Conservation (phyloP, 1,140 invertebrate species). For the Antheraea pernyi region DNA sequence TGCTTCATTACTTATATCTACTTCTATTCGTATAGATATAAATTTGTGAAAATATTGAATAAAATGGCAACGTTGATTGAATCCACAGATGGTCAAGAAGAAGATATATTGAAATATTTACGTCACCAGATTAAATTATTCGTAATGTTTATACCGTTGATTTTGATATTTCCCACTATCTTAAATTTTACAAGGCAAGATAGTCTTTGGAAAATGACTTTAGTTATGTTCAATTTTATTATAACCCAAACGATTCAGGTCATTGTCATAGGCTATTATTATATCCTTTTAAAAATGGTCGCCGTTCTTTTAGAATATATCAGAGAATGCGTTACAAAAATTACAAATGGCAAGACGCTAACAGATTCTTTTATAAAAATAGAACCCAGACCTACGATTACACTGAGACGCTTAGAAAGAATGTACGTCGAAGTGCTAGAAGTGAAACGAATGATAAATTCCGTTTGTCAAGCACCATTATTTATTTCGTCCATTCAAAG, state of each 20-base stretch:
- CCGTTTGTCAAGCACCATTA: slow-evolving; percentile 49
- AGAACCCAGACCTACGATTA: slow-evolving; percentile 30
- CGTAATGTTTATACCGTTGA: slow-evolving; percentile 20
- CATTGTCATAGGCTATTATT: slow-evolving; percentile 39
- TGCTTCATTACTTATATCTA: slow-evolving; percentile 38
- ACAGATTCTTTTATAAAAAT: slow-evolving; percentile 24
- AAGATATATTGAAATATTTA: slow-evolving; percentile 31
- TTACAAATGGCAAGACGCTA: slow-evolving; percentile 25
- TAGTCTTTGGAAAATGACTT: slow-evolving; percentile 44
- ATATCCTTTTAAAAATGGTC: slow-evolving; percentile 43
- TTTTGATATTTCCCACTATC: slow-evolving; percentile 32
- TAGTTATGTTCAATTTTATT: slow-evolving; percentile 49
- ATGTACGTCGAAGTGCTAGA: slow-evolving; percentile 48
- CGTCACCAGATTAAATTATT: slow-evolving; percentile 33
- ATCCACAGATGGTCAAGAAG: slow-evolving; percentile 25
- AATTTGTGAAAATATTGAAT: slow-evolving; percentile 51
- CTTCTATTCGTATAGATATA: slow-evolving; percentile 40
- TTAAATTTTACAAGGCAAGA: slow-evolving; percentile 44
- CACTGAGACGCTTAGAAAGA: slow-evolving; percentile 43
- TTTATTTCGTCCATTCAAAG: slow-evolving; percentile 48
- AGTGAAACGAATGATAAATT: slow-evolving; percentile 50
- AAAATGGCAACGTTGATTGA: slow-evolving; percentile 31
- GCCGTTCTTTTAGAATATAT: slow-evolving; percentile 40
- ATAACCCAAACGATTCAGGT: slow-evolving; percentile 57
- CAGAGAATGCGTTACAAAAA: slow-evolving; percentile 30